Evolutionary conservation across 2,797 vertebrate genomes (phyloP).

Genomic region (Alauda arvensis): DNA sequence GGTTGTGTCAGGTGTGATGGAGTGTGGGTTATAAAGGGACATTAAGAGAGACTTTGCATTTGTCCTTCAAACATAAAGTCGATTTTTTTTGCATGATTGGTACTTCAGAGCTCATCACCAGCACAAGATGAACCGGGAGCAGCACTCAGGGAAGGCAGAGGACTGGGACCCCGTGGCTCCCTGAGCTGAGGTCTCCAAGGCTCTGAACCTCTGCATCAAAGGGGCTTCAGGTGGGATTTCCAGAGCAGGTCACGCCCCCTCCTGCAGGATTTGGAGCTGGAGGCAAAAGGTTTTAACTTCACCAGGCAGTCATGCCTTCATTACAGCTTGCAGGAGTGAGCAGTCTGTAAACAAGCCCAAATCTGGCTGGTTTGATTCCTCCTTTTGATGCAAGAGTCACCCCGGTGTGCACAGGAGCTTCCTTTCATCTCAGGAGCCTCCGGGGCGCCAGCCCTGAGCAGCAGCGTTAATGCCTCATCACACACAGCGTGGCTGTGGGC

Average conservation of each 20-base stretch:
- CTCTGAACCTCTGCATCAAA: neutral
- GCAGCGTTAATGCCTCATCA: neutral
- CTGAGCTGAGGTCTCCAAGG: neutral
- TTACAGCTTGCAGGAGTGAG: neutral
- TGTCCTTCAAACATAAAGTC: conserved; percentile 69
- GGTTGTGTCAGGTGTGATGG: conserved; percentile 55
- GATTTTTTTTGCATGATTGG: conserved; percentile 50
- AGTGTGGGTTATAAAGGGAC: conserved; percentile 37
- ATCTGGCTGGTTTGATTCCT: neutral
- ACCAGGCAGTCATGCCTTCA: neutral
- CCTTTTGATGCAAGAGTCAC: neutral
- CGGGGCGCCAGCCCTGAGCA: neutral
- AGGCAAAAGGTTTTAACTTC: neutral
- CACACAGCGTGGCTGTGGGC: neutral
- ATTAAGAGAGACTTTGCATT: conserved; percentile 52
- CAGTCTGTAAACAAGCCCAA: neutral
- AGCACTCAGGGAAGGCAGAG: neutral
- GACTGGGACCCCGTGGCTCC: neutral
- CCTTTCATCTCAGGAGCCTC: neutral
- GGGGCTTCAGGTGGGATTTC: neutral
- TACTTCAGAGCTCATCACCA: neutral
- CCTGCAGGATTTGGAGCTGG: neutral
- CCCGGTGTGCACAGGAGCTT: neutral
- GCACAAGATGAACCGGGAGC: neutral
- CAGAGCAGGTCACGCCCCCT: neutral